Evolutionary conservation across 2,888 invertebrate genomes (phyloP).

Genomic region (Euspilapteryx auroguttella): DNA sequence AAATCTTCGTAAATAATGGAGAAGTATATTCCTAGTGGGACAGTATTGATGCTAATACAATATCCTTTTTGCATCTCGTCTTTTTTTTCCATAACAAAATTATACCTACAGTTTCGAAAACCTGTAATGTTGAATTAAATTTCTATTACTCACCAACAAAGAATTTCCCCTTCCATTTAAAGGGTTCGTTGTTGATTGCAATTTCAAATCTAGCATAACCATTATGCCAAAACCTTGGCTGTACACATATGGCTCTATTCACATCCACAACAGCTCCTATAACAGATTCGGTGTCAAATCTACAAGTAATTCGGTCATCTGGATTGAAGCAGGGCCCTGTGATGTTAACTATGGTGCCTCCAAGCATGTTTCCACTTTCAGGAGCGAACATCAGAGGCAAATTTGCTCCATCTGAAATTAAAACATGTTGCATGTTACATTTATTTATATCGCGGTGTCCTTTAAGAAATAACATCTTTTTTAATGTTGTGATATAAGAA

Average conservation of each 20-base stretch:
- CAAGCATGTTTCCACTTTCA: slow-evolving; percentile 96
- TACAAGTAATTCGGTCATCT: slow-evolving; percentile 75
- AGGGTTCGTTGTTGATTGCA: slow-evolving; percentile 79
- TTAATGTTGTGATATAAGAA: too few species aligned
- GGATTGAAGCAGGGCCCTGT: slow-evolving; percentile 92
- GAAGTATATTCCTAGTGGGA: too few species aligned
- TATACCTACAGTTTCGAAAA: too few species aligned
- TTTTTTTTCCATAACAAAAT: too few species aligned
- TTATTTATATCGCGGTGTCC: too few species aligned
- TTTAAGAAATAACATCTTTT: too few species aligned
- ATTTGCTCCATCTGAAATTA: slow-evolving; percentile 73
- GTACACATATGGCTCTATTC: slow-evolving; percentile 87
- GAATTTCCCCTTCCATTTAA: slow-evolving; percentile 88
- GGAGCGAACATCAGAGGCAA: slow-evolving; percentile 87
- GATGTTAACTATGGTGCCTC: slow-evolving; percentile 94
- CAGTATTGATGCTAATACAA: too few species aligned
- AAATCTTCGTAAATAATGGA: too few species aligned
- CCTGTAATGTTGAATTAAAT: too few species aligned
- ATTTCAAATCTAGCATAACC: slow-evolving; percentile 88
- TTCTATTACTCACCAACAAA: slow-evolving; percentile 89
- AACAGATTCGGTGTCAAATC: slow-evolving; percentile 82
- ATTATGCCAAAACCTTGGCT: slow-evolving; percentile 83
- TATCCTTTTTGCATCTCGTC: too few species aligned
- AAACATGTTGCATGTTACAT: too few species aligned
- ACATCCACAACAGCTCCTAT: slow-evolving; percentile 74